Evolutionary conservation across 2,888 invertebrate genomes (phyloP), one percentile per base, ranked within the genome.

Genomic region (Orgyia antiqua): DNA sequence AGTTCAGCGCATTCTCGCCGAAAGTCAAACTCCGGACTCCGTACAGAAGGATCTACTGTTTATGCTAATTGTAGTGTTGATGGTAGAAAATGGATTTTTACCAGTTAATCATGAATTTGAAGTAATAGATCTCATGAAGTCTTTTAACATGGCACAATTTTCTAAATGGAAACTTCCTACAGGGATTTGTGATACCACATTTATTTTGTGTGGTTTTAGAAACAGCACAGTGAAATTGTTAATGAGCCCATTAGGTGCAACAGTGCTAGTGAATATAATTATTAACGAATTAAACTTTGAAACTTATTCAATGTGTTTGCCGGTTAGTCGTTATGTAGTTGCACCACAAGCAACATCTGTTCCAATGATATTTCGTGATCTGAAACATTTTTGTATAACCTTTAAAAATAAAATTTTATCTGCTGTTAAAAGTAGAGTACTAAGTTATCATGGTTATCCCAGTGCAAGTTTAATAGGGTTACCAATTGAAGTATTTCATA

Each of bases 341-440:
- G 68, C 73, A 25, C 68, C 71, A 7, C 64, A 70, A 46, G 71
- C 70, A 28, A 64, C 71, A 29, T 66, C 66, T 4, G 69, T 75
- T 21, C 73, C 75, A 27, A 67, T 71, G 63, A 76, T 76, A 51
- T 83, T 74, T 50, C 60, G 68, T 13, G 74, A 82, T 31, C 43
- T 89, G 20, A 80, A 80, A 45, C 79, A 87, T 46, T 66, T 89
- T 12, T 76, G 86, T 5, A 52, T 62, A 20, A 78, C 72, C 31
- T 75, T 90, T 36, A 90, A 90, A 49, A 84, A 90, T 42, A 68
- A 77, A 31, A 45, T 91, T 12, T 53, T 88, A 19, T 71, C 84
- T 17, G 88, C 90, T 13, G 77, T 89, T 21, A 88, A 89, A 30
- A 86, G 88, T 46, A 77, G 79, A 44, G 80, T 90, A 45, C 61